These are phyloP conservation scores for Hylaeus anthracinus DNA, from an alignment of 1,140 invertebrate genomes.

Conservation along the genomic window DNA sequence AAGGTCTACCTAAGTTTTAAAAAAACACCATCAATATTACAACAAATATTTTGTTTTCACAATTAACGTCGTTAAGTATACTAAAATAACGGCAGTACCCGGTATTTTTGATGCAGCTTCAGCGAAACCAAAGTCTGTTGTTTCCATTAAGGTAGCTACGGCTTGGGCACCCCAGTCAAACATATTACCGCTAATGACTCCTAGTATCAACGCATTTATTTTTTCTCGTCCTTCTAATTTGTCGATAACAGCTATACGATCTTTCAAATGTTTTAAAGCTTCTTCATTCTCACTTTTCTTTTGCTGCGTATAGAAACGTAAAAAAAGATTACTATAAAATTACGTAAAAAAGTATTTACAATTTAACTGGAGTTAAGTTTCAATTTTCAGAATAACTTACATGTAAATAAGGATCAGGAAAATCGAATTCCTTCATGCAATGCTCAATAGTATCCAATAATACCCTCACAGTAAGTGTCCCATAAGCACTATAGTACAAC, in stretches of 20 bases:
- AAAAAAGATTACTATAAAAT: conserved; percentile 13
- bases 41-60: background rate
- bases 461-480: conserved; percentile 92
- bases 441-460: conserved; percentile 96
- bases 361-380: conserved; percentile 71
- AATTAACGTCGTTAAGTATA: conserved; percentile 1
- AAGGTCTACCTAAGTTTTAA: conserved; percentile 86
- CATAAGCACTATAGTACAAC: conserved; percentile 87
- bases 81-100: conserved; percentile 74
- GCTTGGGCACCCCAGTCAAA: conserved; percentile 98
- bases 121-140: conserved; percentile 88
- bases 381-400: conserved; percentile 82
- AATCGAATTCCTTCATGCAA: conserved; percentile 93
- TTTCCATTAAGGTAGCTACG: conserved; percentile 91
- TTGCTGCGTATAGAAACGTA: conserved; percentile 79
- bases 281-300: conserved; percentile 87
- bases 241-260: conserved; percentile 82
- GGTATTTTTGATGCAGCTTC: conserved; percentile 89
- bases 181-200: conserved; percentile 92
- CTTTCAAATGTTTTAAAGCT: conserved; percentile 82
- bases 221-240: conserved; percentile 80
- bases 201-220: conserved; percentile 82
- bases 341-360: background rate
- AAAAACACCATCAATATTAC: conserved; percentile 11
- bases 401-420: conserved; percentile 94